These are phyloP conservation scores for Melanotaenia parkinsoni DNA, from an alignment of 2,797 vertebrate species.

Conservation along the genomic window DNA sequence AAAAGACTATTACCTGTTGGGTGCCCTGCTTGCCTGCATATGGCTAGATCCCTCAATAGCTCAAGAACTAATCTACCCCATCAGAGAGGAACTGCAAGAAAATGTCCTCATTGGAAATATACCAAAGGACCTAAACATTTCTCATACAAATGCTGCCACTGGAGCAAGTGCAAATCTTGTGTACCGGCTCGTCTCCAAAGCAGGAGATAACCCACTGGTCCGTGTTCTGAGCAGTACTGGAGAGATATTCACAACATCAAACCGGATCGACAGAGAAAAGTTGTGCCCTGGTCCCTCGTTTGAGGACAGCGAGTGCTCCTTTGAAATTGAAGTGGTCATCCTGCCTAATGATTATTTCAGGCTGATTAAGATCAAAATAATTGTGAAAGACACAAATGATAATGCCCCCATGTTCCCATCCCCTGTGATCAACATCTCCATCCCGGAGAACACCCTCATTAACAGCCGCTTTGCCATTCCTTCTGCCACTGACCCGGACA, in stretches of 20 bases:
- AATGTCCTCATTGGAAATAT: conserved; percentile 99
- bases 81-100: conserved; percentile 98
- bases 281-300: conserved; percentile 95
- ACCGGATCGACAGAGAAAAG: conserved; percentile 97
- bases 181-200: conserved; percentile 98
- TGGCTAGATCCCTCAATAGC: conserved; percentile 97
- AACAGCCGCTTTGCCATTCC: conserved; percentile 98
- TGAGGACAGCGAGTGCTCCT: conserved; percentile 97
- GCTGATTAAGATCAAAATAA: conserved; percentile 98
- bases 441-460: conserved; percentile 98
- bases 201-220: conserved; percentile 95
- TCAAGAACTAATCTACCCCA: conserved; percentile 99
- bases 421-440: conserved; percentile 99
- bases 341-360: conserved; percentile 99
- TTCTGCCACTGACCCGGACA: conserved; percentile 98
- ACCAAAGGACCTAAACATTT: conserved; percentile 99
- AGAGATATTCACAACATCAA: conserved; percentile 98
- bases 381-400: conserved; percentile 98
- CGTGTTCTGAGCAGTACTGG: conserved; percentile 97
- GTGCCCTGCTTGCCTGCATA: conserved; percentile 93
- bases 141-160: conserved; percentile 94
- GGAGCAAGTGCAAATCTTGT: conserved; percentile 95
- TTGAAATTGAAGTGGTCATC: conserved; percentile 99
- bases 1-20: conserved; percentile 99
- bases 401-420: conserved; percentile 99